phyloP scores from a whole-genome alignment of 1,140 invertebrate genomes.

The Plutomurus gul region DNA sequence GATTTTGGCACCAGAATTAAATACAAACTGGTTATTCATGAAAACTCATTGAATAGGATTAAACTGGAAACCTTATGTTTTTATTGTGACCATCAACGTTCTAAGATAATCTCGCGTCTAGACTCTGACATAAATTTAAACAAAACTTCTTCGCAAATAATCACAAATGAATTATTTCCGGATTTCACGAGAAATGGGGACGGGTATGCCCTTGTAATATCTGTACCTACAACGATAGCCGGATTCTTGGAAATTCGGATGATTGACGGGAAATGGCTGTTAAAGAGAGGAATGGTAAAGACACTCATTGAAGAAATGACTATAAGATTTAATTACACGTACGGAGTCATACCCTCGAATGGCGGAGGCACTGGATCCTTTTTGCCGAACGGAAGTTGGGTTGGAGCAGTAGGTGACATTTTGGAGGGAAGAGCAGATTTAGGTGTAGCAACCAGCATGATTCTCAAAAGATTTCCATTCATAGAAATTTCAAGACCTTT shows the following conservation, averaged over 20 bases:
- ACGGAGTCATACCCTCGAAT: background rate
- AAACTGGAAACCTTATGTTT: background rate
- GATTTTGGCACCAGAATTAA: background rate
- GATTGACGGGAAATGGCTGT: background rate
- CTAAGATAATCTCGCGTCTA: too few relatives aligned
- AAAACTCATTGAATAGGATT: too few relatives aligned
- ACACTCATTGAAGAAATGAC: background rate
- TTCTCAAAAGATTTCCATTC: background rate
- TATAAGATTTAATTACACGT: background rate
- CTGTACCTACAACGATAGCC: background rate
- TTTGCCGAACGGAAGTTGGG: slow-evolving; percentile 30
- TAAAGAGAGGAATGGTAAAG: background rate
- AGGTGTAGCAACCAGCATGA: background rate
- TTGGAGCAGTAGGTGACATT: slow-evolving; percentile 17
- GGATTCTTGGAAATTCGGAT: background rate
- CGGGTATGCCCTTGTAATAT: background rate
- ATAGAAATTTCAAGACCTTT: background rate
- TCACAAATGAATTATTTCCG: background rate
- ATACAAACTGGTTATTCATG: background rate
- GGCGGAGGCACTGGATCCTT: slow-evolving; percentile 3
- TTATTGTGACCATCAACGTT: background rate
- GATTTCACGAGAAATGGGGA: slow-evolving; percentile 22
- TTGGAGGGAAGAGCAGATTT: slow-evolving; percentile 11
- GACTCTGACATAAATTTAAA: too few relatives aligned
- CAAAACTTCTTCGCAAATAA: background rate